Evolutionary conservation across 2,797 vertebrate genomes (phyloP).

Genomic region (Neomorphus geoffroyi): DNA sequence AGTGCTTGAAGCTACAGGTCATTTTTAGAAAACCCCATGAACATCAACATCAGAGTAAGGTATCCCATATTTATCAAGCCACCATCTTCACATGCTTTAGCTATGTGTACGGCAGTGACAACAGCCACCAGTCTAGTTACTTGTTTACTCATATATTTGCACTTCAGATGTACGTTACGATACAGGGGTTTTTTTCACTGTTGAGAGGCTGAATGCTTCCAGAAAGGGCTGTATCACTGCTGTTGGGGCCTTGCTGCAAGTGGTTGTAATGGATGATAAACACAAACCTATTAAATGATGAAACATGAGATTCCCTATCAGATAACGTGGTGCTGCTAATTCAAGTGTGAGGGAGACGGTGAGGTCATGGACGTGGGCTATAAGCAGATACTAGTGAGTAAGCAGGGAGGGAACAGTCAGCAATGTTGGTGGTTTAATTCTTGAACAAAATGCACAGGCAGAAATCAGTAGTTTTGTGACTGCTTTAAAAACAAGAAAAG

Average conservation of each 20-base stretch:
- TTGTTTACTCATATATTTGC: background rate
- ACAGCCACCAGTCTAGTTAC: accelerated
- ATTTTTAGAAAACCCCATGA: background rate
- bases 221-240: background rate
- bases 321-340: conserved; percentile 39
- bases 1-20: background rate
- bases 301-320: conserved; percentile 47
- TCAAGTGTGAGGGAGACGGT: background rate
- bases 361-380: background rate
- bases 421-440: accelerated
- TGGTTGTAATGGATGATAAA: background rate
- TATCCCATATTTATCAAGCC: background rate
- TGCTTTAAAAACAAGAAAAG: background rate
- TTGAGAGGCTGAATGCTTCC: background rate
- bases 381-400: background rate
- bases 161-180: background rate
- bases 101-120: background rate
- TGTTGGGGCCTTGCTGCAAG: background rate
- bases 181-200: background rate
- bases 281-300: conserved; percentile 25
- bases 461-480: background rate
- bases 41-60: background rate
- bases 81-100: background rate
- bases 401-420: background rate
- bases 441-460: background rate